A percentile compares a stretch with the other conserved stretches of the same genome.
Conservation (phyloP, 2,113 vertebrate genomes). For the Apteryx mantelli region DNA sequence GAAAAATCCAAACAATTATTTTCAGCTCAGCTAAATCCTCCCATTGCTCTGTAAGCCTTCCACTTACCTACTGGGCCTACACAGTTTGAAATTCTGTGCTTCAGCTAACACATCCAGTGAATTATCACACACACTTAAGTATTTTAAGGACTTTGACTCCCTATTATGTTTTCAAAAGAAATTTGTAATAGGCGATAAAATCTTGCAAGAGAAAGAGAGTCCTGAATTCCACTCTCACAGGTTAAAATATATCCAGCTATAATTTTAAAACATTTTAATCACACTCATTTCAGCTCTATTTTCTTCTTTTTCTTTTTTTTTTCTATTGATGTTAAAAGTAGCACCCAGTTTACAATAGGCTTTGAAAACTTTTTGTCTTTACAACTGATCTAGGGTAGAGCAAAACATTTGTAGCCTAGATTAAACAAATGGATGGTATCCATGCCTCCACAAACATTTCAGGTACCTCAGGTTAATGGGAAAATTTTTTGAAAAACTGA, state of each 20-base stretch:
- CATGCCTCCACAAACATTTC: background rate
- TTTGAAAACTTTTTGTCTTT: background rate
- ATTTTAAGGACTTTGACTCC: background rate
- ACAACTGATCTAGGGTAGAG: background rate
- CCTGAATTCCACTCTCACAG: background rate
- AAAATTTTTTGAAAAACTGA: background rate
- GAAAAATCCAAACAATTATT: background rate
- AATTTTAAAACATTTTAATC: background rate
- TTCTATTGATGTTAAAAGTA: background rate
- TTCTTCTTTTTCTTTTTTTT: background rate
- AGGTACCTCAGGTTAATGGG: background rate
- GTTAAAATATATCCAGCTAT: background rate
- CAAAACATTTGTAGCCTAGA: background rate
- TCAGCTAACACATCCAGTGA: background rate
- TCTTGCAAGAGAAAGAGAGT: background rate
- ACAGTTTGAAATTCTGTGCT: background rate
- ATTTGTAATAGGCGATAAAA: background rate
- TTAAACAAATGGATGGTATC: background rate
- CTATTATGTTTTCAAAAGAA: background rate
- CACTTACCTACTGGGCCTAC: background rate
- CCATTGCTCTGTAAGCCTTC: background rate
- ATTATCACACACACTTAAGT: background rate
- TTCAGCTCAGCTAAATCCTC: background rate
- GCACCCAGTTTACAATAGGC: background rate
- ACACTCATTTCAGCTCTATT: background rate